Evolutionary conservation across 2,888 invertebrate genomes (phyloP), one percentile per base, ranked within the genome.

Genomic region (Auanema sp.): DNA sequence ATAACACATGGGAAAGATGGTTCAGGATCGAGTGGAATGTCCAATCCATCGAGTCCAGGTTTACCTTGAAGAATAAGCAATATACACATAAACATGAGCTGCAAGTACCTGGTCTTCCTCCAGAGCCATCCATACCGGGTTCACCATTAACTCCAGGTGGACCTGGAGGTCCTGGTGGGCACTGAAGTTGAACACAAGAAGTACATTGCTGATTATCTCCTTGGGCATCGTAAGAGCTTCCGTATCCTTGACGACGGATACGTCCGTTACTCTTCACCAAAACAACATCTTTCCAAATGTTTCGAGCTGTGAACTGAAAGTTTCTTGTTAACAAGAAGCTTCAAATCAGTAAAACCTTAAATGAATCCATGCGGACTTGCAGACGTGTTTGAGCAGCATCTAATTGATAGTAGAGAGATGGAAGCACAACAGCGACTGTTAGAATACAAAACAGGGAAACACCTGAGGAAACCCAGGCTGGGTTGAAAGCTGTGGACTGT

Each of bases 1-100:
- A 83, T 79, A 16, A 83, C 81, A 64, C 81, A 83, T 49, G 83
- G 83, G 73, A 80, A 81, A 21, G 76, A 72, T n/a, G 81, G 83
- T 69, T 83, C 83, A 12, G 81, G 80, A 33, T 83, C 83, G 5
- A 82, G 73, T 10, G 81, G 79, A 51, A 83, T 75, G 61, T 83
- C 83, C 24, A 83, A 67, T 1, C 83, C 83, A 51, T 83, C 83
- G 24, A 83, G 72, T 52, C 83, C 83, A 14, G 81, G 78, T 61
- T 83, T 83, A 63, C 62, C 60, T 60, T 18, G 21, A 23, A 54
- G 43, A 18, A 16, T 14, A 12, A 8, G 16, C 33, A 21, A 21
- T 8, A 18, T 43, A 43, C 23, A 4, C 2, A 10, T 5, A 60
- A 53, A 43, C 14, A 44, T 23, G 12, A 41, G 6, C 24, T 25